Evolutionary conservation across 2,113 vertebrate genomes (phyloP).

Genomic region (Cololabis saira): DNA sequence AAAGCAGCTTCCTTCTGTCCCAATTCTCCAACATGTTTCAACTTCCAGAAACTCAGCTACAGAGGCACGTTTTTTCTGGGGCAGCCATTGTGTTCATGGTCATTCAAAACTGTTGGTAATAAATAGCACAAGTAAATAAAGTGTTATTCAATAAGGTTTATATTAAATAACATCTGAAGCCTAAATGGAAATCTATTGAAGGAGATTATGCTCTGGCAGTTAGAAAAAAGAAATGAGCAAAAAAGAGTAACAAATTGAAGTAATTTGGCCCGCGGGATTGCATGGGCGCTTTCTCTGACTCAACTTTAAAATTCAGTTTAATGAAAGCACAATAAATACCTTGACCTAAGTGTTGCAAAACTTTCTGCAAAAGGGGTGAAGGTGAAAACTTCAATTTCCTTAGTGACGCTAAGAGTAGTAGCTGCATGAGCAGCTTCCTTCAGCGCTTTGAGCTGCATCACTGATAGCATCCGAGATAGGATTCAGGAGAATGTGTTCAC

Average conservation of each 20-base stretch:
- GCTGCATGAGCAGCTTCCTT: background rate
- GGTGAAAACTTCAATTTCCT: background rate
- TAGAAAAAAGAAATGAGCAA: no score
- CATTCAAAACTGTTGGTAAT: background rate
- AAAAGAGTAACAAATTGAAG: constrained; percentile 9
- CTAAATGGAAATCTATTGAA: background rate
- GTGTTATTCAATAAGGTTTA: no score
- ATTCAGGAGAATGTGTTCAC: constrained; percentile 2
- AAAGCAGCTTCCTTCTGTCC: background rate
- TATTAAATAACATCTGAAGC: background rate
- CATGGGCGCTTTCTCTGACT: background rate
- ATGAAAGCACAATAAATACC: constrained; percentile 6
- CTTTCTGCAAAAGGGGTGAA: background rate
- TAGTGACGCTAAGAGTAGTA: background rate
- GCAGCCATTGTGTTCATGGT: background rate
- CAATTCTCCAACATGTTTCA: background rate
- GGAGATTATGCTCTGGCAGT: constrained; percentile 1
- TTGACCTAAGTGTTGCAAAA: background rate
- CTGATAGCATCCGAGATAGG: constrained; percentile 19
- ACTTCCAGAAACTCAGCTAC: background rate
- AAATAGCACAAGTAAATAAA: background rate
- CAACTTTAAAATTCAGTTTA: constrained; percentile 1
- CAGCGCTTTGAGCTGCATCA: constrained; percentile 3
- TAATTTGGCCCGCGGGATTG: background rate
- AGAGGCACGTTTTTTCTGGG: background rate